Base-by-base conservation (phyloP, 2,113 vertebrate species). In the Erythrolamprus reginae region DNA sequence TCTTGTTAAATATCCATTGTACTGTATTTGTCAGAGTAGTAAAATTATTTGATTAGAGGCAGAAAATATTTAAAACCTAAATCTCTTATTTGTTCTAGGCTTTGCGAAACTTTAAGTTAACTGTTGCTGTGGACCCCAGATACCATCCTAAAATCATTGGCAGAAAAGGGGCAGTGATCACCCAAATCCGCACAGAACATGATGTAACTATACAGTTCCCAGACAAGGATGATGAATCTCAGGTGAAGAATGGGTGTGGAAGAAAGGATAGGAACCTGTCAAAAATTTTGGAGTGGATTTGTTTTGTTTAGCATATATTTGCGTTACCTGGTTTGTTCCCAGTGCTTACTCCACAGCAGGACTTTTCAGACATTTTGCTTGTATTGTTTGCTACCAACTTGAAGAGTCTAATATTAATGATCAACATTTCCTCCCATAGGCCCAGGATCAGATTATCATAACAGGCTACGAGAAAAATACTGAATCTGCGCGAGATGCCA, bases 81-180 rank as follows among this genome's bases (percentile, higher is more conserved):
- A 10, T 92, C 45, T 85, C 28, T 77, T 77, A 24, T 6, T 91
- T 51, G 12, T 58, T 91, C 0, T 93, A 99, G 99, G 98, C 98
- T 92, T 97, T 99, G 96, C 97, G 98, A 96, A 99, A 99, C 96
- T 99, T 99, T 94, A 99, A 98, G 94, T 95, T 99, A 97, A 98
- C 97, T 52, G 98, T 99, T 95, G 97, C 98, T 95, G 99, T 99
- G 94, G 99, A 99, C 94, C 98, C 99, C 91, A 99, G 98, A 95
- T 99, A 99, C 96, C 99, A 99, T 94, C 99, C 99, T 89, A 99
- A 99, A 94, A 99, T 99, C 94, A 99, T 99, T 4, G 99, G 99
- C 15, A 98, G 99, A n/a, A 99, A 99, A 94, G 99, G 99, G 70
- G 98, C 99, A 24, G 98, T 99, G 92, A 99, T 99, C 93, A 99